Percentiles rank a stretch among this genome's conserved stretches.
phyloP scores from a whole-genome alignment of 2,888 invertebrate species.

The Candidula unifasciata region DNA sequence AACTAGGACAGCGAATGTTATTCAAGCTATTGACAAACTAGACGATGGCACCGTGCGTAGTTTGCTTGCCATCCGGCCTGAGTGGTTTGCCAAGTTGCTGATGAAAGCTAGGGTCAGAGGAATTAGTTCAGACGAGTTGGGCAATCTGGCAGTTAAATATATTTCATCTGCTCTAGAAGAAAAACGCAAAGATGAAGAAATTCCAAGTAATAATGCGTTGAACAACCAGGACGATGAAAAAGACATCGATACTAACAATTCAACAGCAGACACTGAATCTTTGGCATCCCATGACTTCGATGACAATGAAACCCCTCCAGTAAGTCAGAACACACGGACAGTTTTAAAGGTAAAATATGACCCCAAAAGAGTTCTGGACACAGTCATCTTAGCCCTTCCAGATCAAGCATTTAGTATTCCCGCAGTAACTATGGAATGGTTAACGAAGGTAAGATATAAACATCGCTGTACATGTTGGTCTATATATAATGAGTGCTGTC shows the following conservation, averaged over 20 bases:
- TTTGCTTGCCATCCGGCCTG: constrained; percentile 64
- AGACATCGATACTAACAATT: constrained; percentile 51
- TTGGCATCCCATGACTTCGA: background rate
- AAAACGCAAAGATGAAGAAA: constrained; percentile 54
- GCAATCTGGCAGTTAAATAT: constrained; percentile 64
- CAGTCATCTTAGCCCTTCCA: constrained; percentile 67
- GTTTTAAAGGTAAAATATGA: constrained; percentile 38
- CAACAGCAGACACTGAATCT: background rate
- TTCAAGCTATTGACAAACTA: constrained; percentile 63
- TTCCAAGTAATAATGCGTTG: background rate
- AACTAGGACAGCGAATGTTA: background rate
- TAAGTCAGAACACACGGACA: background rate
- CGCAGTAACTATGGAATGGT: constrained; percentile 40
- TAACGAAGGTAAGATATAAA: constrained; percentile 42
- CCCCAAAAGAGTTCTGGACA: constrained; percentile 65
- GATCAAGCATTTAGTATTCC: constrained; percentile 65
- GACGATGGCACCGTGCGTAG: constrained; percentile 60
- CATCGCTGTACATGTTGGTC: no score
- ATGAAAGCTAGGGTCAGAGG: constrained; percentile 65
- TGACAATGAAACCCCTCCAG: background rate
- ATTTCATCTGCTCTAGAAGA: constrained; percentile 58
- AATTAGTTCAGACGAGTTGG: constrained; percentile 63
- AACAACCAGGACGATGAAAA: constrained; percentile 46
- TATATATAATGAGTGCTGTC: no score
- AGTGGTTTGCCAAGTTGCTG: constrained; percentile 70